A percentile compares a stretch with the other conserved stretches of the same genome.
phyloP scores from a whole-genome alignment of 2,888 invertebrate genomes.

The Heliconius hortense region DNA sequence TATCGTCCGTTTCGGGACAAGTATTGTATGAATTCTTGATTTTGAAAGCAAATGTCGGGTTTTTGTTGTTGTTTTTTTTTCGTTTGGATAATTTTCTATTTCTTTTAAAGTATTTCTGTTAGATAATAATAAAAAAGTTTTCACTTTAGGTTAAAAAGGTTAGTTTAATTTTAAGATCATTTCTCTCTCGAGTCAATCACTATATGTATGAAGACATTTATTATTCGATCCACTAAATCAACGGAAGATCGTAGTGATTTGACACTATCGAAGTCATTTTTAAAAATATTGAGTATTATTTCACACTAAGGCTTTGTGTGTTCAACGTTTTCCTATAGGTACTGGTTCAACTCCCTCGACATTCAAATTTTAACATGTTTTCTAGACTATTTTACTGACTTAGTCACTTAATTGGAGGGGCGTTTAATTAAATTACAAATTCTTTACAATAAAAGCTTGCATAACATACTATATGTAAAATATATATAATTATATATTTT shows the following conservation, averaged over 20 bases:
- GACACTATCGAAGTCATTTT: background rate
- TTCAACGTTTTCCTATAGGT: background rate
- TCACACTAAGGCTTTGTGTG: background rate
- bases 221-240: background rate
- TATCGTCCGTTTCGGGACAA: conserved; percentile 42
- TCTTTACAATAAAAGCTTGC: background rate
- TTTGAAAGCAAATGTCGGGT: conserved; percentile 32
- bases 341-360: background rate
- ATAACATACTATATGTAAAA: background rate
- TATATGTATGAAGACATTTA: background rate
- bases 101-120: background rate
- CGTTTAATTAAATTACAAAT: background rate
- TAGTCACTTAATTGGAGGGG: background rate
- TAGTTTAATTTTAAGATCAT: background rate
- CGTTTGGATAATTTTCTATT: conserved; percentile 31
- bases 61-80: conserved; percentile 26
- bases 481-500: background rate
- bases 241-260: background rate
- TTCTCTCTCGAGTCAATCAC: background rate
- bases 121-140: background rate
- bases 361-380: background rate
- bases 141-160: too few relatives aligned
- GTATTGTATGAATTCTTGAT: conserved; percentile 34
- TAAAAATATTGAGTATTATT: background rate
- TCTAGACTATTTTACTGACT: background rate